These are phyloP conservation scores for Cepaea nemoralis DNA, from an alignment of 1,140 invertebrate genomes.

Conservation along the genomic window DNA sequence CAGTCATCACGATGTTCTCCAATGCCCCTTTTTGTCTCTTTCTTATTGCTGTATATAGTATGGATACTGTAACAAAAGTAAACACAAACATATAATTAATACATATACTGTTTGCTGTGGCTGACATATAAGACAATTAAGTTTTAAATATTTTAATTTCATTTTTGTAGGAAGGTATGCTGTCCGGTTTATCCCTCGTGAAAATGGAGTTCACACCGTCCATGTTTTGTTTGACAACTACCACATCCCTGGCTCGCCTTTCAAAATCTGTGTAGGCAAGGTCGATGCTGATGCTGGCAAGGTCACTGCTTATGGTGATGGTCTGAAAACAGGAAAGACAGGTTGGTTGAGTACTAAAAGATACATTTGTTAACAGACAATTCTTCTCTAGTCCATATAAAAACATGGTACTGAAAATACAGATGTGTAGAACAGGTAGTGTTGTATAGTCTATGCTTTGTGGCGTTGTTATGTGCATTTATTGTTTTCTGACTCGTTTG, in stretches of 20 bases:
- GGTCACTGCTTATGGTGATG: constrained; percentile 88
- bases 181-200: constrained; percentile 94
- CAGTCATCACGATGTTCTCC: too few species aligned
- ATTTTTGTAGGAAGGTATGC: constrained; percentile 74
- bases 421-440: too few species aligned
- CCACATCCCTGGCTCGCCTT: constrained; percentile 94
- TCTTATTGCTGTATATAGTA: too few species aligned
- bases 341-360: constrained; percentile 46
- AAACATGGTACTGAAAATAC: too few species aligned
- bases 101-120: background rate
- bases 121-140: too few species aligned
- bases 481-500: background rate
- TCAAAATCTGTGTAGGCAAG: constrained; percentile 93
- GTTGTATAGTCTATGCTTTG: too few species aligned
- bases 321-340: constrained; percentile 75
- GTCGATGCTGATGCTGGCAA: constrained; percentile 96
- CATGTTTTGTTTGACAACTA: constrained; percentile 95
- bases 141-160: too few species aligned
- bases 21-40: too few species aligned
- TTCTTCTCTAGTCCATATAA: too few species aligned
- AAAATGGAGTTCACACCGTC: constrained; percentile 95
- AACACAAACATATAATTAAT: too few species aligned
- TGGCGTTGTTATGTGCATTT: background rate
- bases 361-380: background rate
- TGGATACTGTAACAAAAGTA: too few species aligned